Evolutionary conservation across 2,797 vertebrate species (phyloP).

Genomic region (Diplodus sargus): DNA sequence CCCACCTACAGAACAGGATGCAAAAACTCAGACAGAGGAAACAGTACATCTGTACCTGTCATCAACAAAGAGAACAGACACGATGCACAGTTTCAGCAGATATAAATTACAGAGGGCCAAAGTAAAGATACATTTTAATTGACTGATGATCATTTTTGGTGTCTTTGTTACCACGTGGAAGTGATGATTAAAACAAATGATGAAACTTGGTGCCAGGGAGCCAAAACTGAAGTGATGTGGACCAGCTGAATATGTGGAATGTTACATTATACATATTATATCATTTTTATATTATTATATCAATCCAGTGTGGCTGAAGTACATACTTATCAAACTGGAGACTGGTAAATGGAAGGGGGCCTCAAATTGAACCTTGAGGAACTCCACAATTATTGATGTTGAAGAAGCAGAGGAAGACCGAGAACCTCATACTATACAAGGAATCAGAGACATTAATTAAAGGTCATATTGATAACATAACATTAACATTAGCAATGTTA

Average conservation of each 20-base stretch:
- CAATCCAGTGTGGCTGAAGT: neutral
- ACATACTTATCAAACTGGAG: neutral
- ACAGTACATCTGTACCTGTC: conserved; percentile 31
- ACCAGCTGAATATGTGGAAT: neutral
- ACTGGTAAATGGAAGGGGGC: neutral
- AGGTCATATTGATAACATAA: too few species aligned
- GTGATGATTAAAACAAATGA: neutral
- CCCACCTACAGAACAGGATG: conserved; percentile 23
- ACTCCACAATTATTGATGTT: neutral
- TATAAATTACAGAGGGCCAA: neutral
- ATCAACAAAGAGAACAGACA: neutral
- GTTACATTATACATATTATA: neutral
- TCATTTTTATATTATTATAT: neutral
- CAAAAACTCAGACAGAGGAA: conserved; percentile 36
- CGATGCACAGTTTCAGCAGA: neutral
- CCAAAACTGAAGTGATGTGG: neutral
- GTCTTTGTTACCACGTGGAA: neutral
- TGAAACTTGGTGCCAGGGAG: neutral
- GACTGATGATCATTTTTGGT: neutral
- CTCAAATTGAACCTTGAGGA: conserved; percentile 6
- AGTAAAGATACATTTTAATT: neutral
- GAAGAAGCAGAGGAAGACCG: neutral
- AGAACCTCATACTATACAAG: neutral
- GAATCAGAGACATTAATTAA: neutral
- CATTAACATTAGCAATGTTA: neutral